Conservation (phyloP, 2,797 vertebrate genomes). For the Gymnothorax javanicus region DNA sequence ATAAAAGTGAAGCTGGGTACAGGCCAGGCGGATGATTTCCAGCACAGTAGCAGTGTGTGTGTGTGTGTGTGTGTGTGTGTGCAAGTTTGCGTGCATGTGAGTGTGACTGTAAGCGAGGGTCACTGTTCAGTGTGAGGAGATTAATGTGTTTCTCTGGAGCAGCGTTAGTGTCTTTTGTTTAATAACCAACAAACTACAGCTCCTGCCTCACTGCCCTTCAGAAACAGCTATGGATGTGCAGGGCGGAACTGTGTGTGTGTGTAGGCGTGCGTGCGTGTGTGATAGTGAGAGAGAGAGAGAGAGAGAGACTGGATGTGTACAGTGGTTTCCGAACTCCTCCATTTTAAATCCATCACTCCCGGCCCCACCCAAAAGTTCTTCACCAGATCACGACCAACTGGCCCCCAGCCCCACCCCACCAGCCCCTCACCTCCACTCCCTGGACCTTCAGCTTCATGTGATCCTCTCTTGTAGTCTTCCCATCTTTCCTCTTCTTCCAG, state of each 20-base stretch:
- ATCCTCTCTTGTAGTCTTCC: slow-evolving; percentile 81
- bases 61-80: slow-evolving; percentile 4
- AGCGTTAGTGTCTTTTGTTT: background rate
- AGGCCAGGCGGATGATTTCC: background rate
- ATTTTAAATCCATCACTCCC: no score
- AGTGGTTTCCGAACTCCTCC: background rate
- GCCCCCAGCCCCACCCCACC: background rate
- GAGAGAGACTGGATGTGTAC: background rate
- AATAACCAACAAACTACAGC: background rate
- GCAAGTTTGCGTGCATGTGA: background rate
- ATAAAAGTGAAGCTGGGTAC: background rate
- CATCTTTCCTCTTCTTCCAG: slow-evolving; percentile 84
- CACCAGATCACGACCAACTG: background rate
- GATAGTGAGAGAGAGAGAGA: slow-evolving; percentile 39
- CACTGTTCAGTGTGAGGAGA: background rate
- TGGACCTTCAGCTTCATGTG: slow-evolving; percentile 85
- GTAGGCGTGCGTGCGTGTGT: background rate
- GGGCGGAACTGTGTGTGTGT: background rate
- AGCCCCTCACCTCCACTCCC: slow-evolving; percentile 77
- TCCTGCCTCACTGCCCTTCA: background rate
- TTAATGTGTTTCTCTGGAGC: background rate
- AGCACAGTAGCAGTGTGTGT: background rate
- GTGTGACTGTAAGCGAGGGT: background rate
- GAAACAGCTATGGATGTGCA: background rate
- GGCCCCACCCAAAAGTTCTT: background rate